These are phyloP conservation scores for Hyaena hyaena DNA, from an alignment of 2,113 vertebrate species.

Conservation along the genomic window DNA sequence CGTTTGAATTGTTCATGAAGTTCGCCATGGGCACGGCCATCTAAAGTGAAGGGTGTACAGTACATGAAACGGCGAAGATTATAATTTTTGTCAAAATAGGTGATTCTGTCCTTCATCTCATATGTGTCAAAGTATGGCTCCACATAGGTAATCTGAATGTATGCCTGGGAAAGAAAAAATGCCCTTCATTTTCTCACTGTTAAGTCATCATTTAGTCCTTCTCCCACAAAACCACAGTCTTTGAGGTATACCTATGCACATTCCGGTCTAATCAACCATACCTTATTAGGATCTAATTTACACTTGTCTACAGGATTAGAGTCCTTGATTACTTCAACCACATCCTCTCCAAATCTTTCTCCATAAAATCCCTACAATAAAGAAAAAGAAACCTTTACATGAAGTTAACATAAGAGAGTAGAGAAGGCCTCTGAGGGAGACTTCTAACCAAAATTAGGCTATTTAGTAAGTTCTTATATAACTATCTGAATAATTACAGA, in stretches of 20 bases:
- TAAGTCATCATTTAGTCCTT: background rate
- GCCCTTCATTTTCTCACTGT: background rate
- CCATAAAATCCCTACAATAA: constrained; percentile 96
- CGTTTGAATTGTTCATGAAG: constrained; percentile 98
- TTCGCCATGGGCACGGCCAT: constrained; percentile 97
- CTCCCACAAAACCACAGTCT: background rate
- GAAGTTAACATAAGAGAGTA: background rate
- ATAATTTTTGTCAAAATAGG: constrained; percentile 99
- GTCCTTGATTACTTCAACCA: constrained; percentile 98
- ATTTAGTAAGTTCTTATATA: background rate
- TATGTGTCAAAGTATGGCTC: constrained; percentile 99
- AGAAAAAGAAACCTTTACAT: constrained; percentile 61
- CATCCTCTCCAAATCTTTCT: constrained; percentile 97
- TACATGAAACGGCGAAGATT: constrained; percentile 98
- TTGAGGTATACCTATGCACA: background rate
- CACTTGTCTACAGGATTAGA: constrained; percentile 99
- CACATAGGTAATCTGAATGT: constrained; percentile 98
- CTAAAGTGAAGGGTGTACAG: constrained; percentile 98
- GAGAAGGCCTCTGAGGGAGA: background rate
- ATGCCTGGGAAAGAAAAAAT: constrained; percentile 88
- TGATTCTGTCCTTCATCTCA: constrained; percentile 99
- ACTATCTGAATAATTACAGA: background rate
- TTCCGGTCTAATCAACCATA: constrained; percentile 63
- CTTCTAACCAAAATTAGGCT: background rate
- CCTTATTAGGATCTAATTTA: constrained; percentile 98